Percentiles rank a stretch among this genome's conserved stretches.
Conservation (phyloP, 2,888 invertebrate species). For the Isotomurus palustris region DNA sequence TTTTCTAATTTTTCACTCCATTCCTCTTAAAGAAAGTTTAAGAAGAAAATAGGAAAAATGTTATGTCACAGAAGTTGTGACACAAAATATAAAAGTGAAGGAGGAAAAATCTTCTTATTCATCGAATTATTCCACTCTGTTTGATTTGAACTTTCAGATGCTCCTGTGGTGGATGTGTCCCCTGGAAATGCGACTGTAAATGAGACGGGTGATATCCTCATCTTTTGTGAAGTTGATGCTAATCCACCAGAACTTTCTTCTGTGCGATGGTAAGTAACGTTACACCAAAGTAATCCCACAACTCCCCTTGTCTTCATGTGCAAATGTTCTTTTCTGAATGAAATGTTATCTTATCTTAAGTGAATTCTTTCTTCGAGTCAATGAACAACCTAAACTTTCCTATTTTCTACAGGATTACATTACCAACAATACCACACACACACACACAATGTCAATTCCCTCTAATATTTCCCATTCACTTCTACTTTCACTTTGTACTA, state of each 20-base stretch:
- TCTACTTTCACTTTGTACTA: too few species aligned
- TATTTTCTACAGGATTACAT: too few species aligned
- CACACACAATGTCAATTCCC: too few species aligned
- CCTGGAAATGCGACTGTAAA: conserved; percentile 72
- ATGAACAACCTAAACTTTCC: too few species aligned
- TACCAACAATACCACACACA: too few species aligned
- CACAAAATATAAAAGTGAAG: neutral
- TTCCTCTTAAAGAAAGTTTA: neutral
- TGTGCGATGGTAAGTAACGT: conserved; percentile 77
- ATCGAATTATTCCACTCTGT: neutral
- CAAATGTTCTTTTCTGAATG: too few species aligned
- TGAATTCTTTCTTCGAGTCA: too few species aligned
- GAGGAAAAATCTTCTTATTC: neutral
- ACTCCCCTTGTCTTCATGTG: too few species aligned
- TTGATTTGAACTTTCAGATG: conserved; percentile 58
- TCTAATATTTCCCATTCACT: too few species aligned
- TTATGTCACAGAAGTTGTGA: neutral
- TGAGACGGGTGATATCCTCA: conserved; percentile 67
- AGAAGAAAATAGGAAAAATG: too few species aligned
- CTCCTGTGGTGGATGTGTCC: conserved; percentile 72
- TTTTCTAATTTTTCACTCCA: conserved; percentile 9
- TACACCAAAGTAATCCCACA: conserved; percentile 3
- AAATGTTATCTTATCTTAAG: too few species aligned
- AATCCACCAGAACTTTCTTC: conserved; percentile 74
- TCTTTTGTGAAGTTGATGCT: conserved; percentile 77